phyloP scores from a whole-genome alignment of 1,140 invertebrate genomes.

The Conus betulinus region DNA sequence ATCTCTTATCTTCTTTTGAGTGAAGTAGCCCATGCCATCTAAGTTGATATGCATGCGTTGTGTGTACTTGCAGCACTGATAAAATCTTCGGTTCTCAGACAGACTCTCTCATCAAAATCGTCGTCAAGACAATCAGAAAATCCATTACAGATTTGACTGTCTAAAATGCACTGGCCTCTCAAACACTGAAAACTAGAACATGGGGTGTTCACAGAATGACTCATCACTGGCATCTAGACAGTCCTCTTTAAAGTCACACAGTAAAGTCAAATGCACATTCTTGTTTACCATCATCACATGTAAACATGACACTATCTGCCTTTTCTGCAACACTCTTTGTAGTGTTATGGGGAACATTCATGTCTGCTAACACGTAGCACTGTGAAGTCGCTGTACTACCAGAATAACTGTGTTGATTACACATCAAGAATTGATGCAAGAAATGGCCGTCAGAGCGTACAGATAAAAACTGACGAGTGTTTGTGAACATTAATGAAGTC shows the following conservation, averaged over 20 bases:
- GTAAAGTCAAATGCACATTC: background rate
- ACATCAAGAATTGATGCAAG: background rate
- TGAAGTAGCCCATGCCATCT: conserved; percentile 1
- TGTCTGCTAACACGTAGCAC: background rate
- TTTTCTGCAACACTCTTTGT: background rate
- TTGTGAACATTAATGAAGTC: background rate
- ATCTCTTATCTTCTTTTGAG: background rate
- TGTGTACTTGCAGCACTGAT: no score
- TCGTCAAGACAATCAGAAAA: conserved; percentile 16
- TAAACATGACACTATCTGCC: background rate
- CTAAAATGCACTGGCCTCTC: background rate
- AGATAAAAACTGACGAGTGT: background rate
- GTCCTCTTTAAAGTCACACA: conserved; percentile 24
- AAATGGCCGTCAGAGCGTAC: background rate
- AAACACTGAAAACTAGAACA: background rate
- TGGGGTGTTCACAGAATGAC: background rate
- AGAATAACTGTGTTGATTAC: background rate
- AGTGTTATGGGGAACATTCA: background rate
- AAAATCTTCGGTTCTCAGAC: background rate
- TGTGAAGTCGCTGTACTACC: background rate
- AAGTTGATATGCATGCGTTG: background rate
- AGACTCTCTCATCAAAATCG: background rate
- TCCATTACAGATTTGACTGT: background rate
- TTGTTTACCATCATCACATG: background rate
- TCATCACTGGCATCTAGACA: background rate